Conservation (phyloP, 2,113 vertebrate species). For the Chloroceryle aenea region DNA sequence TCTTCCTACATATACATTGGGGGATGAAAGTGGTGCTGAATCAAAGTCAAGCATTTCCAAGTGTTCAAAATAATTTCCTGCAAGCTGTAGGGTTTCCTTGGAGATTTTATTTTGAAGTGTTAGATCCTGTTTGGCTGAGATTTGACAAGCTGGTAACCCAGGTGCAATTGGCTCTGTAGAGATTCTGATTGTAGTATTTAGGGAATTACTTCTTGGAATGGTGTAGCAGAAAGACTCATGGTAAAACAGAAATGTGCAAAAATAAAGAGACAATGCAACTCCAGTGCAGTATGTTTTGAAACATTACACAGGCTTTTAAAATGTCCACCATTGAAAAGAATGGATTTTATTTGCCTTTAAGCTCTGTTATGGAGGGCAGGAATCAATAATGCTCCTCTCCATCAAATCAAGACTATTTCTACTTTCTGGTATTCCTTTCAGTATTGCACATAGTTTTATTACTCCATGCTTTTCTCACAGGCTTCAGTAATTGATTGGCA, state of each 20-base stretch:
- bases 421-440: constrained; percentile 25
- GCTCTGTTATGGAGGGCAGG: background rate
- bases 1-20: rapidly evolving
- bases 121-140: background rate
- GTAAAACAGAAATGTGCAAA: background rate
- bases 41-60: background rate
- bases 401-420: constrained; percentile 30
- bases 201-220: background rate
- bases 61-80: background rate
- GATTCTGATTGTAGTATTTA: background rate
- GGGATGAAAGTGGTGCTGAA: background rate
- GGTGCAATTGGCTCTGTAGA: background rate
- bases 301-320: constrained; percentile 3
- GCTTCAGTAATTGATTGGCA: background rate
- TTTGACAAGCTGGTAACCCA: background rate
- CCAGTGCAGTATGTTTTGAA: background rate
- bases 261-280: background rate
- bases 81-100: background rate
- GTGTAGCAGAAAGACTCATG: background rate
- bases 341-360: constrained; percentile 43
- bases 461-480: background rate
- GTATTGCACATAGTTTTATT: constrained; percentile 21
- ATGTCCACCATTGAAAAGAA: background rate
- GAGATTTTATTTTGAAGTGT: background rate
- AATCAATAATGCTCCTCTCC: constrained; percentile 21